Evolutionary conservation across 2,113 vertebrate species (phyloP), one percentile per base, ranked within the genome.

Genomic region (Solea senegalensis): DNA sequence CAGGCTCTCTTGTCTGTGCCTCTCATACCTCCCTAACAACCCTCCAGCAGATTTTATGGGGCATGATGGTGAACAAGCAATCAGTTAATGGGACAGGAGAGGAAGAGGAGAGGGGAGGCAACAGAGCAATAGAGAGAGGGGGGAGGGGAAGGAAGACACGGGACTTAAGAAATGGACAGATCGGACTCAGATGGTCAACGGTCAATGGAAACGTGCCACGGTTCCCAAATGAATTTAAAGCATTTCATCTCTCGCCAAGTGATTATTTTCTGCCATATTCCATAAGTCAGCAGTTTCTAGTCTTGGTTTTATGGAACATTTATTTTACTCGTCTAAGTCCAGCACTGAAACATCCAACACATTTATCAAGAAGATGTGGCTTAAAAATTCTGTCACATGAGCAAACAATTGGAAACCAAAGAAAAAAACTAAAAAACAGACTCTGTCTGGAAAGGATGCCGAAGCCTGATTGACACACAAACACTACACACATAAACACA

Each of bases 11-110:
- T 56, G 10, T 56, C 45, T 48, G 70, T 80, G 44, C 73, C 66
- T 79, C 58, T 77, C 13, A 8, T 59, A 8, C 39, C 67, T 77
- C 63, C 46, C 4, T 65, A 66, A 78, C 65, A 83, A 67, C 60
- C 69, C 55, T 69, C 51, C 55, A 58, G 49, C 45, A 72, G 26
- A 67, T 51, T 74, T 34, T n/a, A 21, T 11, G 27, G 69, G 5
- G 14, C 66, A 65, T 41, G 69, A 82, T 81, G 69, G 51, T 28
- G 50, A 11, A 53, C 54, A 86, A 65, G 86, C 83, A 93, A 92
- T 92, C 83, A 90, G 85, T 39, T 91, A 88, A 91, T 91, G 84
- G 88, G 70, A 83, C 43, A 46, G 54, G 57, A 43, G 73, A 65
- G 80, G 16, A 52, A 28, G 27, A 66, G 41, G 27, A 60, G 0